Conservation (phyloP, 1,140 invertebrate species). For the Caenorhabditis briggsae region DNA sequence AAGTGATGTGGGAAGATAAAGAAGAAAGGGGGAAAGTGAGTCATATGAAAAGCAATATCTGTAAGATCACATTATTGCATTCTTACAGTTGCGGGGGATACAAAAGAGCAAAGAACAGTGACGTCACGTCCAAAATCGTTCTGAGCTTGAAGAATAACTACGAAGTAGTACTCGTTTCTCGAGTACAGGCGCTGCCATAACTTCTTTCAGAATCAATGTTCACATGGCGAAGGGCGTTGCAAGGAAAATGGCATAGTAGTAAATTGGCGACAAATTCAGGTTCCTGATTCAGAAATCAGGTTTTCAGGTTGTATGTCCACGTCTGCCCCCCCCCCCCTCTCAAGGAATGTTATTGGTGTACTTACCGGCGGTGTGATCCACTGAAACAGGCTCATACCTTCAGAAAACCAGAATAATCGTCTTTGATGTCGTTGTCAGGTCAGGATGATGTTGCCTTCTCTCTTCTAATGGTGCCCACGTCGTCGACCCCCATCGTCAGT, state of each 20-base stretch:
- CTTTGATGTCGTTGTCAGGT: background rate
- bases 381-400: constrained; percentile 23
- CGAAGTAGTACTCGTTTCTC: too few relatives aligned
- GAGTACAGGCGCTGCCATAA: too few relatives aligned
- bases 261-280: background rate
- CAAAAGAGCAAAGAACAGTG: too few relatives aligned
- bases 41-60: too few relatives aligned
- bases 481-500: constrained; percentile 47
- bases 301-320: background rate
- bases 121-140: too few relatives aligned
- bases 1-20: too few relatives aligned
- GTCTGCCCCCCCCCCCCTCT: background rate
- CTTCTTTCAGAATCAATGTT: too few relatives aligned
- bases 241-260: background rate
- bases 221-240: too few relatives aligned
- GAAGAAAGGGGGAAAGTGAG: too few relatives aligned
- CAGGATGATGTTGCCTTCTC: constrained; percentile 4
- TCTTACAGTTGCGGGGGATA: too few relatives aligned
- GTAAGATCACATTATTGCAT: too few relatives aligned
- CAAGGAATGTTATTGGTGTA: background rate
- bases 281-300: constrained; percentile 18
- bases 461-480: background rate
- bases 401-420: background rate
- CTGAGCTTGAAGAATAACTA: too few relatives aligned
- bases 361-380: constrained; percentile 36